These are phyloP conservation scores for Scylla paramamosain DNA, from an alignment of 1,140 invertebrate genomes.

Conservation along the genomic window DNA sequence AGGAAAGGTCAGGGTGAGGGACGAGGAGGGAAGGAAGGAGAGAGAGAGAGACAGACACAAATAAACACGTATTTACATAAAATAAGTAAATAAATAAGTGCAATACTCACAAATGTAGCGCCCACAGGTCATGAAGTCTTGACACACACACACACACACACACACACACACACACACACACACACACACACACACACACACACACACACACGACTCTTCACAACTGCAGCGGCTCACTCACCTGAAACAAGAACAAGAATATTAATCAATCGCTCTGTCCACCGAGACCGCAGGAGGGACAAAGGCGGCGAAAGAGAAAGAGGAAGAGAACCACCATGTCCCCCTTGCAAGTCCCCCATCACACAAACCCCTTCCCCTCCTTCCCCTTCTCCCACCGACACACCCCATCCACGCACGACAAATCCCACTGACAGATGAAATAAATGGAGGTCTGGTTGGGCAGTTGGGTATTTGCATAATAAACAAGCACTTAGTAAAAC, in stretches of 20 bases:
- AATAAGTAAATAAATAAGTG: neutral
- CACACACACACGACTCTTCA: neutral
- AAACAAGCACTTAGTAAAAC: conserved; percentile 68
- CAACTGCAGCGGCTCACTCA: neutral
- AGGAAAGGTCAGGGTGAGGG: neutral
- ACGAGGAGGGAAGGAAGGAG: neutral
- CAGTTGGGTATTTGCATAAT: conserved; percentile 64
- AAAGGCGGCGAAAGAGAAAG: neutral
- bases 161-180: conserved; percentile 48
- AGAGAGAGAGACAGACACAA: neutral
- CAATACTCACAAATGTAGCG: neutral
- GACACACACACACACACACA: conserved; percentile 37
- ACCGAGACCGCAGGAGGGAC: neutral
- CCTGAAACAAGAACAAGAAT: conserved; percentile 1
- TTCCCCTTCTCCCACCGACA: neutral
- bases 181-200: conserved; percentile 42
- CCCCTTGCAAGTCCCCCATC: neutral
- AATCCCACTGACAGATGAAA: conserved; percentile 52
- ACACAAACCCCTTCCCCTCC: neutral
- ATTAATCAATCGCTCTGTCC: neutral
- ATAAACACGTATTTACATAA: too few species aligned
- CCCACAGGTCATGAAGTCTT: neutral
- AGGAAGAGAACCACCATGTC: neutral
- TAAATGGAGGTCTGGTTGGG: conserved; percentile 39
- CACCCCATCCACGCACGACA: conserved; percentile 33